These are phyloP conservation scores for Pseudomugil gertrudae DNA, from an alignment of 2,797 vertebrate species.

Conservation along the genomic window DNA sequence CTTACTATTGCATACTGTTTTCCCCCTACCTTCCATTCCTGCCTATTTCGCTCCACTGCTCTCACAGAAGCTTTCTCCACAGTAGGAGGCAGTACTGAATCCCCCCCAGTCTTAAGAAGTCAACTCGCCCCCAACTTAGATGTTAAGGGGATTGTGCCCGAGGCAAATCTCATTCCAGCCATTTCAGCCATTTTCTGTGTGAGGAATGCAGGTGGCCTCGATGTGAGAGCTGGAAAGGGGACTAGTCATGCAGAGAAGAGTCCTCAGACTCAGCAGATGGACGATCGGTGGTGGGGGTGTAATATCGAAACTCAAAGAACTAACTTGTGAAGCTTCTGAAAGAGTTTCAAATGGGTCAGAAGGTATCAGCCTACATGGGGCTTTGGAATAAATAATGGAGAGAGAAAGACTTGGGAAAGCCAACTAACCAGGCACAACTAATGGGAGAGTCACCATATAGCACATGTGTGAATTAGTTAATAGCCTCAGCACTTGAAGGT, in stretches of 20 bases:
- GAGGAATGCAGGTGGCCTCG: constrained; percentile 60
- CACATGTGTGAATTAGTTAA: constrained; percentile 65
- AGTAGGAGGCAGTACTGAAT: constrained; percentile 48
- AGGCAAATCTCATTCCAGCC: constrained; percentile 67
- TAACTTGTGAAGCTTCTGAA: constrained; percentile 58
- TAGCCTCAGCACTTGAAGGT: constrained; percentile 58
- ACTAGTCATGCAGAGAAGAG: constrained; percentile 60
- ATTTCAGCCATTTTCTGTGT: constrained; percentile 67
- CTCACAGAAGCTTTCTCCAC: constrained; percentile 36
- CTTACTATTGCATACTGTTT: constrained; percentile 42
- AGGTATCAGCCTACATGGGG: constrained; percentile 46
- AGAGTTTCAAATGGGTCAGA: constrained; percentile 58
- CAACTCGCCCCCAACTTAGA: constrained; percentile 63
- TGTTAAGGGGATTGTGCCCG: constrained; percentile 55
- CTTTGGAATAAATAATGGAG: constrained; percentile 62
- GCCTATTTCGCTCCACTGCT: constrained; percentile 22
- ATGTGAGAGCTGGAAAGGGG: constrained; percentile 26
- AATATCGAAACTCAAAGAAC: constrained; percentile 49
- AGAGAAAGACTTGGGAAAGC: constrained; percentile 31
- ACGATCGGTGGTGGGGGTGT: constrained; percentile 50
- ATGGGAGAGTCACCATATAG: constrained; percentile 39
- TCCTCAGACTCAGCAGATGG: constrained; percentile 69
- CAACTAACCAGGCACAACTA: constrained; percentile 43
- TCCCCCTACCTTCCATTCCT: constrained; percentile 37
- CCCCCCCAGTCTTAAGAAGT: constrained; percentile 61